Base-by-base conservation (phyloP, 2,113 vertebrate genomes). In the Cyrtonyx montezumae region DNA sequence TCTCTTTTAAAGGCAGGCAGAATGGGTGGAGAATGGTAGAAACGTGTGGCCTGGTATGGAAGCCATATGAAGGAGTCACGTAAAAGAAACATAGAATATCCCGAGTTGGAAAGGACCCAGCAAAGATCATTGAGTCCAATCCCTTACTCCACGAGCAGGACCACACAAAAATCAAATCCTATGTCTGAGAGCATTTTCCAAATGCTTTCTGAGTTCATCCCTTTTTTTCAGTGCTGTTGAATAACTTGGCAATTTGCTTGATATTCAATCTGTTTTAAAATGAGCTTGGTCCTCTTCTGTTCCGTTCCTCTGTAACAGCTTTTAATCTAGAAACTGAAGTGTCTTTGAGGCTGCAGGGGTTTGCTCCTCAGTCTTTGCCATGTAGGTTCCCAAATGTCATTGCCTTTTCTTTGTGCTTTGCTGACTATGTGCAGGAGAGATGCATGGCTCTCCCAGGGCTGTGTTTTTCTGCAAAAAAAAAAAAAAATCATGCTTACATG, bases 401-500 rank as follows among this genome's bases (percentile, higher is more conserved):
- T 65, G 11, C 11, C 20, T 76, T 55, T 28, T 70, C 0, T 17
- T 18, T 21, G 14, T 9, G 11, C 20, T 51, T 68, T 58, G 58
- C 48, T 70, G 32, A 82, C 74, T 16, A 16, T 10, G 9, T 37
- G 30, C 18, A 10, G 21, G 32, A 46, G 45, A 23, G 43, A 46
- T 17, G 32, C 22, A 26, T 25, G 36, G 17, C n/a, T n/a, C 4
- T 37, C 23, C 0, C 40, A 42, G 32, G 28, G 13, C 14, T 22
- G 26, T 17, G 21, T 6, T 30, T 58, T 73, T 28, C 11, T 55
- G 4, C n/a, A n/a, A 30, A 70, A 65, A 46, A 25, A 37, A 37
- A 37, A 37, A 66, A 36, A 1, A 32, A n/a, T 32, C 34, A 3
- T 36, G 3, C 65, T 68, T 68, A 30, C 1, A 0, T 8, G 40